phyloP scores from a whole-genome alignment of 2,113 vertebrate species.

The Cebidichthys violaceus region DNA sequence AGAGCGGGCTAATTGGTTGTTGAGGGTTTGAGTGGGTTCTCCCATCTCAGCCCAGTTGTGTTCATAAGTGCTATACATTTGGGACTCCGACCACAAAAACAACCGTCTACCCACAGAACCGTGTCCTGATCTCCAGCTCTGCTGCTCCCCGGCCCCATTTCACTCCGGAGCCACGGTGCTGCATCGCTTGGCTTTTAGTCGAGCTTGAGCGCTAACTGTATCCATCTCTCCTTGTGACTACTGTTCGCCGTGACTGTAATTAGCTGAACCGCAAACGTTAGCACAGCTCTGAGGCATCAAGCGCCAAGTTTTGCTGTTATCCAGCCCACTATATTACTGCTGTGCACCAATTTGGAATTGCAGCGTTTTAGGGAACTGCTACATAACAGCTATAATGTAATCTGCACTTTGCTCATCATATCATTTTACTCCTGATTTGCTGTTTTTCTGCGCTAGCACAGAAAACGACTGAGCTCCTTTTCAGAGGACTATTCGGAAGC shows the following conservation, averaged over 20 bases:
- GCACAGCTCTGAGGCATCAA: conserved; percentile 52
- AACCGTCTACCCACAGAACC: conserved; percentile 47
- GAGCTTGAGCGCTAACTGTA: conserved; percentile 27
- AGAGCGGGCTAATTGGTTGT: conserved; percentile 70
- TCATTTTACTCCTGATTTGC: conserved; percentile 48
- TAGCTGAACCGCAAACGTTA: conserved; percentile 61
- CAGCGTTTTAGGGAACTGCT: conserved; percentile 44
- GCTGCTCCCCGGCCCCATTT: conserved; percentile 44
- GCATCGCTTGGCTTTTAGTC: conserved; percentile 52
- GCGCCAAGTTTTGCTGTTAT: conserved; percentile 46
- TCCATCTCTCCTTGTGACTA: conserved; percentile 37
- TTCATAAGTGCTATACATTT: conserved; percentile 49
- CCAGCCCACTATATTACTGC: conserved; percentile 21
- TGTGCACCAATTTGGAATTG: conserved; percentile 44
- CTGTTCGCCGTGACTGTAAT: conserved; percentile 50
- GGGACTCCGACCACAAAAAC: conserved; percentile 54
- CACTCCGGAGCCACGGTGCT: conserved; percentile 37
- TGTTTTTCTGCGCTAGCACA: conserved; percentile 33
- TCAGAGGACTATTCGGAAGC: conserved; percentile 1
- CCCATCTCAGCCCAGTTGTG: conserved; percentile 49
- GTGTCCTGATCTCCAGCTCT: conserved; percentile 55
- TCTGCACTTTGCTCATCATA: conserved; percentile 27
- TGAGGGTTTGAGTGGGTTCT: conserved; percentile 42
- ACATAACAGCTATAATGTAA: conserved; percentile 38
- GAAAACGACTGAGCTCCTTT: conserved; percentile 21